Conservation (phyloP, 2,113 vertebrate species). For the Cheirogaleus medius region DNA sequence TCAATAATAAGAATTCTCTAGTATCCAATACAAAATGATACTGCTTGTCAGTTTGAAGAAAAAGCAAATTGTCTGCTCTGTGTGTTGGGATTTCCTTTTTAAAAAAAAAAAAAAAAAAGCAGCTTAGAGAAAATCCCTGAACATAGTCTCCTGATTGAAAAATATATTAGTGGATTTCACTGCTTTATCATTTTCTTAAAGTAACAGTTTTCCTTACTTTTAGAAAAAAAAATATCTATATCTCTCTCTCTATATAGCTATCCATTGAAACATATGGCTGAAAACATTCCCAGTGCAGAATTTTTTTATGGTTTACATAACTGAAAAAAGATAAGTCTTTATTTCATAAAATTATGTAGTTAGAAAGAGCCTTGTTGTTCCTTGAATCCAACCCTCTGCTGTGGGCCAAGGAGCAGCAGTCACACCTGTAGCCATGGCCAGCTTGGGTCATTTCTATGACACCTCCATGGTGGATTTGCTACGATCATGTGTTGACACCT, state of each 20-base stretch:
- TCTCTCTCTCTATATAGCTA: background rate
- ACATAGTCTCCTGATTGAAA: slow-evolving; percentile 73
- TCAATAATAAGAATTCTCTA: slow-evolving; percentile 57
- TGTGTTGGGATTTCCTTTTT: slow-evolving; percentile 67
- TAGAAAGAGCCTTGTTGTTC: background rate
- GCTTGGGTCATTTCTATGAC: background rate
- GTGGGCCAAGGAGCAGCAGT: background rate
- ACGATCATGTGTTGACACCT: fast-evolving
- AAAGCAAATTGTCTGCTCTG: slow-evolving; percentile 71
- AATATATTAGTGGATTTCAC: slow-evolving; percentile 68
- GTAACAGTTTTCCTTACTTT: slow-evolving; percentile 62
- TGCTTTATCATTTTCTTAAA: slow-evolving; percentile 72
- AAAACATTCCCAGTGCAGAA: background rate
- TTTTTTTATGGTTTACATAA: background rate
- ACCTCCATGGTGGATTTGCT: background rate
- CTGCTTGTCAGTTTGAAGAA: slow-evolving; percentile 68
- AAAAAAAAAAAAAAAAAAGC: slow-evolving; percentile 35
- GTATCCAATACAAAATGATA: slow-evolving; percentile 62
- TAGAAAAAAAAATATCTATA: background rate
- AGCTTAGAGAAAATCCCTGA: slow-evolving; percentile 76
- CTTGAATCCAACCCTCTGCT: background rate
- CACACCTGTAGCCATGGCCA: background rate
- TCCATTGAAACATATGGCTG: background rate
- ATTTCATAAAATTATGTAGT: background rate
- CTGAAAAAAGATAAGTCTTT: background rate